These are phyloP conservation scores for Spisula subtruncata DNA, from an alignment of 2,888 invertebrate genomes.

Conservation along the genomic window DNA sequence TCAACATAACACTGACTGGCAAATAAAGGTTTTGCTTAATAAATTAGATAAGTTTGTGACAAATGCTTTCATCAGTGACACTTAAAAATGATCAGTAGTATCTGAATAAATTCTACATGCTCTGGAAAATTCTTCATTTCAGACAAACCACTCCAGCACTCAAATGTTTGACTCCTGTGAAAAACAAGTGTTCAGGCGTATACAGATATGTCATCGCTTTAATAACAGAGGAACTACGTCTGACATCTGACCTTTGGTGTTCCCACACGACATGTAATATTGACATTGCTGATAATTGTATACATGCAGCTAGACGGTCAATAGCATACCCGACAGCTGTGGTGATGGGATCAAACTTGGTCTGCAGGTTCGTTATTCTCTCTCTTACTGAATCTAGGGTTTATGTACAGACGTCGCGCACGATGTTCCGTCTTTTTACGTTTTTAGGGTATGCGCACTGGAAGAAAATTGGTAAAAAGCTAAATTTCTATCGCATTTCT, in stretches of 20 bases:
- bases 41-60: too few relatives aligned
- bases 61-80: too few relatives aligned
- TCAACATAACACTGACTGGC: too few relatives aligned
- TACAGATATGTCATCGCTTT: slow-evolving; percentile 59
- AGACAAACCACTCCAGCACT: slow-evolving; percentile 28
- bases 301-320: slow-evolving; percentile 47
- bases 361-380: slow-evolving; percentile 52
- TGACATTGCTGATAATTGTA: slow-evolving; percentile 55
- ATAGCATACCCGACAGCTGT: slow-evolving; percentile 56
- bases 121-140: neutral
- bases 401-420: too few relatives aligned
- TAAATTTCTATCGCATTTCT: too few relatives aligned
- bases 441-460: too few relatives aligned
- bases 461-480: too few relatives aligned
- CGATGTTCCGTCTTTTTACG: too few relatives aligned
- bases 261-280: slow-evolving; percentile 51
- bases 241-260: slow-evolving; percentile 62
- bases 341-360: slow-evolving; percentile 48
- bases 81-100: too few relatives aligned
- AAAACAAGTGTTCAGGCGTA: slow-evolving; percentile 47
- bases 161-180: slow-evolving; percentile 28
- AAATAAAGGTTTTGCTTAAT: too few relatives aligned
- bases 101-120: too few relatives aligned
- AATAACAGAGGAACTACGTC: slow-evolving; percentile 55
- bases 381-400: too few relatives aligned